phyloP scores from a whole-genome alignment of 2,113 vertebrate species.

The Ramphastos sulfuratus region DNA sequence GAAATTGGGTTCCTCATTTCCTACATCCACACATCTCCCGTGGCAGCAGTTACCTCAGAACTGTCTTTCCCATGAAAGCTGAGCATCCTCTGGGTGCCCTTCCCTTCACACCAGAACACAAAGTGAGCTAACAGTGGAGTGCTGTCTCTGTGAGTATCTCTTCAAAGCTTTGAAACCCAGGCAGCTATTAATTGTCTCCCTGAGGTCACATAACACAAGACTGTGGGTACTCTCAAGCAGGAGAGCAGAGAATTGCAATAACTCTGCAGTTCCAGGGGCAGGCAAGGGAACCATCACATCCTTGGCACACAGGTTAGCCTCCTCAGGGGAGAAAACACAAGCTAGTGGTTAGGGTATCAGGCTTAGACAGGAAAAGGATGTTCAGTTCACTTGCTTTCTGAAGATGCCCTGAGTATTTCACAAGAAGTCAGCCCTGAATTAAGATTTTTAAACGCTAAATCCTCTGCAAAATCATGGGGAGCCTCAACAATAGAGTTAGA shows the following conservation, averaged over 20 bases:
- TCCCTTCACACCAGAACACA: rapidly evolving
- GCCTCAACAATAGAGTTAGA: not conserved
- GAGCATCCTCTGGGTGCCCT: not conserved
- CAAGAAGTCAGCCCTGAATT: not conserved
- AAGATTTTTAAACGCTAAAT: not conserved
- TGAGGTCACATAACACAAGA: not conserved
- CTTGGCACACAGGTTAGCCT: not conserved
- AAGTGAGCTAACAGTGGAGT: rapidly evolving
- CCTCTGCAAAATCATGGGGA: not conserved
- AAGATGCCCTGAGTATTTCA: not conserved
- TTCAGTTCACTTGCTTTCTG: not conserved
- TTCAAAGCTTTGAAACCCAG: not conserved
- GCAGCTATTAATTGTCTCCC: not conserved
- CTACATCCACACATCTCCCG: not conserved
- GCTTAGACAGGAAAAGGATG: not conserved
- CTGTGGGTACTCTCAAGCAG: not conserved
- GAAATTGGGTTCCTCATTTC: not conserved
- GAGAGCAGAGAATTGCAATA: not conserved
- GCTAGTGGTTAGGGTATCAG: not conserved
- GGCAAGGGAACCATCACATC: not conserved
- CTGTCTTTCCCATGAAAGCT: rapidly evolving
- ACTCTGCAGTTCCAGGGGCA: not conserved
- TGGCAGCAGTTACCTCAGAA: not conserved
- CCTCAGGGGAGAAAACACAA: not conserved
- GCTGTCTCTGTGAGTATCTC: not conserved